Percentiles rank a stretch among this genome's conserved stretches.
Conservation (phyloP, 2,113 vertebrate species). For the Catagonus wagneri region DNA sequence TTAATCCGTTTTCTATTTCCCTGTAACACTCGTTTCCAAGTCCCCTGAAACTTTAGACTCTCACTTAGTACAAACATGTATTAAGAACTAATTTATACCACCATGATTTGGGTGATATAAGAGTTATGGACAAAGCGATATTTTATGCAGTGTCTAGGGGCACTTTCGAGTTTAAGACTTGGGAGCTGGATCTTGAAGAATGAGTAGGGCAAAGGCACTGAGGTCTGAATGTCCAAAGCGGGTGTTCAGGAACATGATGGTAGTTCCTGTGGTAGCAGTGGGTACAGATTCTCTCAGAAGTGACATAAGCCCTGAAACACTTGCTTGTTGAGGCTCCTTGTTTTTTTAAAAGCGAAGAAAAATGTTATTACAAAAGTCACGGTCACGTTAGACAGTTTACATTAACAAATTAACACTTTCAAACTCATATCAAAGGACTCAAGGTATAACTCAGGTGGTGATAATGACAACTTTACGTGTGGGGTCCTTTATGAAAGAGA, state of each 20-base stretch:
- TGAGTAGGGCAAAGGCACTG: not conserved
- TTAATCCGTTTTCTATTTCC: not conserved
- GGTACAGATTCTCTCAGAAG: not conserved
- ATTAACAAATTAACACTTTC: slow-evolving; percentile 10
- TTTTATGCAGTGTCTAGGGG: not conserved
- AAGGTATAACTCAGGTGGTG: not conserved
- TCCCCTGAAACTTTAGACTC: not conserved
- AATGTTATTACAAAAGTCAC: not conserved
- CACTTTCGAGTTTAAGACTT: not conserved
- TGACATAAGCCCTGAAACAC: not conserved
- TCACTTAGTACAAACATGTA: slow-evolving; percentile 4
- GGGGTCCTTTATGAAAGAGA: not conserved
- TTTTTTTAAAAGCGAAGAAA: not conserved
- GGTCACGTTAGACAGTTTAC: not conserved
- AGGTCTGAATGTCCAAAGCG: not conserved
- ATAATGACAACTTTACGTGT: not conserved
- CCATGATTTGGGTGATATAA: not conserved
- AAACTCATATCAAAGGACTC: not conserved
- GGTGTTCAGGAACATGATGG: not conserved
- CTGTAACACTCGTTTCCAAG: not conserved
- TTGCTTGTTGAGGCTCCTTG: not conserved
- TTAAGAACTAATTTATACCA: not conserved
- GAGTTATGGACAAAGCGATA: not conserved
- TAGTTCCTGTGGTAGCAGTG: not conserved
- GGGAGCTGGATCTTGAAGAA: not conserved